Conservation (phyloP, 1,140 invertebrate species). For the Oryzaephilus surinamensis region DNA sequence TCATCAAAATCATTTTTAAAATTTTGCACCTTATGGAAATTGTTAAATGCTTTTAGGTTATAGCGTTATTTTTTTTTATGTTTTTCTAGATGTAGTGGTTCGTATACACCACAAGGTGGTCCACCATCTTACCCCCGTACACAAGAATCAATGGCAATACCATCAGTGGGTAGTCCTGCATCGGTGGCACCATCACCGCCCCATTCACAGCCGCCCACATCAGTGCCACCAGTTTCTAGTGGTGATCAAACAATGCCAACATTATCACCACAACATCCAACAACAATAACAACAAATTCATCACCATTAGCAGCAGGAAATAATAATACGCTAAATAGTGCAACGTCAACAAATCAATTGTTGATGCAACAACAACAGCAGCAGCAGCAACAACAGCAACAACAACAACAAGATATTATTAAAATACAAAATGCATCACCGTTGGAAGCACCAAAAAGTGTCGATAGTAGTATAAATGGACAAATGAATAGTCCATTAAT, state of each 20-base stretch:
- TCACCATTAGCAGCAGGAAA: constrained; percentile 19
- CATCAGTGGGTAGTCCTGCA: constrained; percentile 60
- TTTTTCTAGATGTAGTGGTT: constrained; percentile 27
- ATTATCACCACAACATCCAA: constrained; percentile 38
- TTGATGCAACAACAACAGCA: constrained; percentile 12
- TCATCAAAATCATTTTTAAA: too few relatives aligned
- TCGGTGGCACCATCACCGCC: constrained; percentile 70
- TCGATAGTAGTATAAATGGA: constrained; percentile 26
- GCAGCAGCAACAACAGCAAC: constrained; percentile 36
- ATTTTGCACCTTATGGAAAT: too few relatives aligned
- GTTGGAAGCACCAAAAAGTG: constrained; percentile 25
- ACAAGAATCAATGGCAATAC: constrained; percentile 50
- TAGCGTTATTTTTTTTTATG: not conserved
- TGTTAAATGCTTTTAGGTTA: not conserved
- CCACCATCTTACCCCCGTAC: constrained; percentile 54
- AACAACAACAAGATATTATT: not conserved
- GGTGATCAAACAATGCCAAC: constrained; percentile 67
- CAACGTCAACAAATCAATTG: constrained; percentile 5
- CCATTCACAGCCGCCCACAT: constrained; percentile 61
- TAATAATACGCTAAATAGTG: too few relatives aligned
- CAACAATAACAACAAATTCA: constrained; percentile 30
- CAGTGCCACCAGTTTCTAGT: constrained; percentile 52
- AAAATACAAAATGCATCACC: constrained; percentile 5
- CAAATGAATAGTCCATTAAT: constrained; percentile 14
- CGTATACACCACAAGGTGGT: constrained; percentile 46